phyloP scores from a whole-genome alignment of 2,797 vertebrate genomes.

The Leptatherina wallacei region DNA sequence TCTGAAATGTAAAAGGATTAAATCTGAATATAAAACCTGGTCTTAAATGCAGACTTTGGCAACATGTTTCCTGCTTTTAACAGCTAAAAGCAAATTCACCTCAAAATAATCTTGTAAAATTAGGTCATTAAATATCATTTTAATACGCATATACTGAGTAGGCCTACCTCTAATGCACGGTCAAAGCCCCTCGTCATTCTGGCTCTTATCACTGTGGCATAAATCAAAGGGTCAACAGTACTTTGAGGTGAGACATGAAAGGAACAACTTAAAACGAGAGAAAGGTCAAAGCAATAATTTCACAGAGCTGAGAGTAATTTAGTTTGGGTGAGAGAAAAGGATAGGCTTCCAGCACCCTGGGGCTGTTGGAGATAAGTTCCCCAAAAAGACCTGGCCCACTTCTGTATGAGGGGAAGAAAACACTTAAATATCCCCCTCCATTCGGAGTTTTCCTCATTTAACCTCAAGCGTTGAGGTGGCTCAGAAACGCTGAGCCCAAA shows the following conservation, averaged over 20 bases:
- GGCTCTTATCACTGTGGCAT: constrained; percentile 13
- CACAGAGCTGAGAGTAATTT: constrained; percentile 23
- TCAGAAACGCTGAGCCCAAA: background rate
- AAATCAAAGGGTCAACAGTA: constrained; percentile 29
- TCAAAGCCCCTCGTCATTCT: constrained; percentile 20
- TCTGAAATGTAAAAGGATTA: background rate
- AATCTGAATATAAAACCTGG: background rate
- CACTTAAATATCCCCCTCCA: background rate
- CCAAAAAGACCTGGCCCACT: constrained; percentile 31
- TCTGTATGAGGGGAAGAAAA: constrained; percentile 11
- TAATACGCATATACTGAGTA: constrained; percentile 7
- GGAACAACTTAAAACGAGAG: background rate
- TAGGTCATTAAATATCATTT: background rate
- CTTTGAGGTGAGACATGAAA: constrained; percentile 33
- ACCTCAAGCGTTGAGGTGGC: background rate
- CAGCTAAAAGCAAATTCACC: constrained; percentile 2
- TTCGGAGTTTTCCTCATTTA: constrained; percentile 4
- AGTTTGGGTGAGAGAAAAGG: constrained; percentile 24
- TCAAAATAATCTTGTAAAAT: constrained; percentile 12
- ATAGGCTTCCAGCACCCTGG: constrained; percentile 22
- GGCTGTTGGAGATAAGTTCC: constrained; percentile 33
- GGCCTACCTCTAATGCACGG: background rate
- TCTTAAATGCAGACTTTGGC: too few relatives aligned
- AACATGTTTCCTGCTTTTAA: too few relatives aligned
- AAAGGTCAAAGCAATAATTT: constrained; percentile 27